Evolutionary conservation across 2,113 vertebrate genomes (phyloP).

Genomic region (Platichthys stellatus): DNA sequence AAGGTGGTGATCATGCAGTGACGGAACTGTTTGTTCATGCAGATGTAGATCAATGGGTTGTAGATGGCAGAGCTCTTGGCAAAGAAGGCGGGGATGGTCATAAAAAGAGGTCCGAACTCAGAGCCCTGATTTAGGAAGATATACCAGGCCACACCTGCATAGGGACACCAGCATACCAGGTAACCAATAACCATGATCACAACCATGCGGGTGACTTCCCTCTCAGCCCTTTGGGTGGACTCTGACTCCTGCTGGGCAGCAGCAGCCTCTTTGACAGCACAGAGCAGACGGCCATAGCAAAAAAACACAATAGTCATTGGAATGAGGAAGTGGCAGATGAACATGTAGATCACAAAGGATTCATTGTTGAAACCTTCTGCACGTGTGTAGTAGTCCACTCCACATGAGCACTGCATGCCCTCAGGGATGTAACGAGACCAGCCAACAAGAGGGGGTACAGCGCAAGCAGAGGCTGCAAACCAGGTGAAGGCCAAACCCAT

Average conservation of each 20-base stretch:
- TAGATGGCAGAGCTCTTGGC: slow-evolving; percentile 92
- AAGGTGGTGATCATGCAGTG: slow-evolving; percentile 97
- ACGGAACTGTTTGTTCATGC: slow-evolving; percentile 99
- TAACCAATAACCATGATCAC: slow-evolving; percentile 92
- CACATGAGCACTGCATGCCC: slow-evolving; percentile 97
- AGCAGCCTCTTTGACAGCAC: slow-evolving; percentile 95
- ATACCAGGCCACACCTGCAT: slow-evolving; percentile 88
- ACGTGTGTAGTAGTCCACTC: slow-evolving; percentile 97
- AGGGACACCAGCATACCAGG: slow-evolving; percentile 92
- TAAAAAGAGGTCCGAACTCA: slow-evolving; percentile 91
- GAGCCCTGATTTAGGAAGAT: slow-evolving; percentile 94
- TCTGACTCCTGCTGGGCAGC: slow-evolving; percentile 97
- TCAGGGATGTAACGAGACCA: slow-evolving; percentile 98
- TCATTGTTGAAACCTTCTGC: slow-evolving; percentile 90
- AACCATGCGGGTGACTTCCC: slow-evolving; percentile 97
- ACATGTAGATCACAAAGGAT: slow-evolving; percentile 98
- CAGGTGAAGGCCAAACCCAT: slow-evolving; percentile 90
- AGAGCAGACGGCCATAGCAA: slow-evolving; percentile 96
- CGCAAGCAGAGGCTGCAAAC: slow-evolving; percentile 88
- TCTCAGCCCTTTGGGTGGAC: slow-evolving; percentile 97
- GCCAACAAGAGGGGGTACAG: slow-evolving; percentile 87
- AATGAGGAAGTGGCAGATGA: slow-evolving; percentile 87
- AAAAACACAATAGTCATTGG: slow-evolving; percentile 87
- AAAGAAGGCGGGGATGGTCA: slow-evolving; percentile 96
- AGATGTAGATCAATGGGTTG: slow-evolving; percentile 96